Percentiles rank a stretch among this genome's conserved stretches.
Evolutionary conservation across 92 coral and sea anemone species (phyloP).

Genomic region (Zoanthus sansibaricus): DNA sequence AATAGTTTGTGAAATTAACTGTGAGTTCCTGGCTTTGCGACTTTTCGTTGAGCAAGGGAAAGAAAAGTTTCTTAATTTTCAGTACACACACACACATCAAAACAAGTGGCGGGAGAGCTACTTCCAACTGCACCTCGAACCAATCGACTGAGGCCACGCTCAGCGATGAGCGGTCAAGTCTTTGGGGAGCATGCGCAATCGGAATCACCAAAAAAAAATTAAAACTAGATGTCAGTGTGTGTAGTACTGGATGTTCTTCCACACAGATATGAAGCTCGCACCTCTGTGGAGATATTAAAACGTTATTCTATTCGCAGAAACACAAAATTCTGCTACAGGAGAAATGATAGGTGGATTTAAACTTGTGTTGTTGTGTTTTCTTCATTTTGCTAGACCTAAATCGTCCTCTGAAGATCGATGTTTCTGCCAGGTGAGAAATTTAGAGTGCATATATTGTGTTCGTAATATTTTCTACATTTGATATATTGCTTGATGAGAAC

Average conservation of each 20-base stretch:
- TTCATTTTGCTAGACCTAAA: constrained; percentile 52
- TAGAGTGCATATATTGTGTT: neutral
- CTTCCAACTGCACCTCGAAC: neutral
- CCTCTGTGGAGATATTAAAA: neutral
- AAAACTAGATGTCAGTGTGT: neutral
- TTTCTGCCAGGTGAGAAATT: constrained; percentile 61
- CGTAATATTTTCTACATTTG: neutral
- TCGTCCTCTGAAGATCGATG: constrained; percentile 57
- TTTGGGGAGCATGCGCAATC: constrained; percentile 60
- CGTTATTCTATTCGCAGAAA: neutral
- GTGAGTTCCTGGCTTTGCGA: too few species aligned
- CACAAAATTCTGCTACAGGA: neutral
- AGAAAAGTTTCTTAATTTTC: too few species aligned
- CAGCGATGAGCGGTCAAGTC: constrained; percentile 50
- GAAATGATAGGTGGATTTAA: constrained; percentile 56
- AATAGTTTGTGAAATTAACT: too few species aligned
- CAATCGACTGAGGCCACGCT: constrained; percentile 73
- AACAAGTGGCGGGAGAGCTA: too few species aligned
- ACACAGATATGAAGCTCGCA: neutral
- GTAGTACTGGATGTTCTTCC: constrained; percentile 31
- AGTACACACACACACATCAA: too few species aligned
- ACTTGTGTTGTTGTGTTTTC: constrained; percentile 39
- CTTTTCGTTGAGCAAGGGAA: too few species aligned
- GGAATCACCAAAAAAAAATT: constrained; percentile 32
- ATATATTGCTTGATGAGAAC: too few species aligned